These are phyloP conservation scores for Dunckerocampus dactyliophorus DNA, from an alignment of 2,113 vertebrate genomes.

Conservation along the genomic window DNA sequence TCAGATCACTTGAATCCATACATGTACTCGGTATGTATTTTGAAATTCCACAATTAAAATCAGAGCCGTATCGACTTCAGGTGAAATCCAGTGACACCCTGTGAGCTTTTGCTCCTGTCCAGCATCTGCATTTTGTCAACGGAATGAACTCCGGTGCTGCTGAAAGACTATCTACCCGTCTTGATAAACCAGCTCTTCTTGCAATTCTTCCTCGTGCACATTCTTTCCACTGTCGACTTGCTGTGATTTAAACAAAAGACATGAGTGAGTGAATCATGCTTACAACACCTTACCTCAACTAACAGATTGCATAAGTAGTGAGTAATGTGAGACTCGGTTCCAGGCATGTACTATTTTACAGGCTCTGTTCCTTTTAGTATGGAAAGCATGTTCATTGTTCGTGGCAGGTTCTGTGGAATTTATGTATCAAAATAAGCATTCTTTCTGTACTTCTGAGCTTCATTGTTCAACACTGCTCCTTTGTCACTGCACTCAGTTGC, in stretches of 20 bases:
- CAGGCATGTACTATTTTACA: background rate
- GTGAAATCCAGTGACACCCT: background rate
- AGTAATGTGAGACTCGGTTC: background rate
- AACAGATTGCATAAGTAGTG: background rate
- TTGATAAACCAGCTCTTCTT: constrained; percentile 31
- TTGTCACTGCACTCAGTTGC: background rate
- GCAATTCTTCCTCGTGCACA: constrained; percentile 9
- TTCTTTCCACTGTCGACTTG: constrained; percentile 30
- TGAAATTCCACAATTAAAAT: background rate
- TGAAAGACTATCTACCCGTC: background rate
- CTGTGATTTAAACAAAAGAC: background rate
- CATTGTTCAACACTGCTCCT: background rate
- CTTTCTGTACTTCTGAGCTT: background rate
- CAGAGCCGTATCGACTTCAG: constrained; percentile 11
- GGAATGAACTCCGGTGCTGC: constrained; percentile 11
- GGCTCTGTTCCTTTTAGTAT: background rate
- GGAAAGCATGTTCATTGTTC: background rate
- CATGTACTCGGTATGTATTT: background rate
- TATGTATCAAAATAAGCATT: background rate
- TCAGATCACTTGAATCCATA: constrained; percentile 2
- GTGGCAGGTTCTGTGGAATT: background rate
- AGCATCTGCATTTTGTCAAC: constrained; percentile 4
- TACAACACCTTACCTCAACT: constrained; percentile 4
- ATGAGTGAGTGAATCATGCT: background rate
- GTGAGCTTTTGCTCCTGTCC: background rate